These are phyloP conservation scores for Triops cancriformis DNA, from an alignment of 1,140 invertebrate species.

Conservation along the genomic window DNA sequence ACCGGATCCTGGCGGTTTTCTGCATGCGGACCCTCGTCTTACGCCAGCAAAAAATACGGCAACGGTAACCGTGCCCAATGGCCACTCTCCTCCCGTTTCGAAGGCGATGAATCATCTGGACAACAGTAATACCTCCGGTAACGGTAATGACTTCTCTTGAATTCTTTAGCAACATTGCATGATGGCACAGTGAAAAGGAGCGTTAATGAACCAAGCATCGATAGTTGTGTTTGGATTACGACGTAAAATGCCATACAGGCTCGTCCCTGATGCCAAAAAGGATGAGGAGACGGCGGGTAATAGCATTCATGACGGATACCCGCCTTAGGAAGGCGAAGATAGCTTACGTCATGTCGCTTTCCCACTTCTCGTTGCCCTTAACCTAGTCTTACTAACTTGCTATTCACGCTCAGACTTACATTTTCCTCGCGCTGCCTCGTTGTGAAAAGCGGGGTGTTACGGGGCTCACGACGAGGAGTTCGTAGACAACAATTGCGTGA, in stretches of 20 bases:
- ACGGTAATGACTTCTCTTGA: not conserved
- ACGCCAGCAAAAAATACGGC: not conserved
- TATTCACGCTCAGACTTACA: not conserved
- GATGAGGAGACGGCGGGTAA: not conserved
- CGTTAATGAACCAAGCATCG: not conserved
- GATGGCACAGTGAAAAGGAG: not conserved
- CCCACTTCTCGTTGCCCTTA: not conserved
- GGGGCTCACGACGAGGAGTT: not conserved
- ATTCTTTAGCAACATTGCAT: not conserved
- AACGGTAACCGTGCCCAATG: not conserved
- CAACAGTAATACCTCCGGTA: not conserved
- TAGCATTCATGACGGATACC: not conserved
- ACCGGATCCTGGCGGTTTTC: constrained; percentile 8
- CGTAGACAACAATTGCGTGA: not conserved
- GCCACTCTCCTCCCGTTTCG: not conserved
- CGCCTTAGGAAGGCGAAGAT: not conserved
- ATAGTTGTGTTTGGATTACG: not conserved
- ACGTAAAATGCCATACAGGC: too few species aligned
- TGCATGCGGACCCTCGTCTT: not conserved
- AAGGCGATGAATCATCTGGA: not conserved
- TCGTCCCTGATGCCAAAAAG: not conserved
- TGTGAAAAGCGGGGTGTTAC: not conserved
- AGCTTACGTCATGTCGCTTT: not conserved
- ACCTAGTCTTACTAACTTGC: not conserved
- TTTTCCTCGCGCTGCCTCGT: not conserved